phyloP scores from a whole-genome alignment of 1,140 invertebrate genomes.

The Asobara japonica region DNA sequence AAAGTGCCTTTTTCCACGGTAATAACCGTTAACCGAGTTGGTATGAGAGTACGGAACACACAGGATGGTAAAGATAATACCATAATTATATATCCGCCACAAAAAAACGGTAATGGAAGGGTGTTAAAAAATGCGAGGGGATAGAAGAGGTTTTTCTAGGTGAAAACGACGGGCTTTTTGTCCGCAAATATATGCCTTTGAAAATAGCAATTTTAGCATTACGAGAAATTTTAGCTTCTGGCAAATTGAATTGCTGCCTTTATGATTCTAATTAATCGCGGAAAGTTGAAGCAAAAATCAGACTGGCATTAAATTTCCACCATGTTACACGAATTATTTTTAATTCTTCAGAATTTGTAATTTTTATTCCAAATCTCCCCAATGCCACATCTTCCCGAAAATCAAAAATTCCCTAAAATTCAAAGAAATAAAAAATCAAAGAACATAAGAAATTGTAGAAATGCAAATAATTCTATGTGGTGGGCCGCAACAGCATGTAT shows the following conservation, averaged over 20 bases:
- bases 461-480: no score
- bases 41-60: not conserved
- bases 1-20: constrained; percentile 2
- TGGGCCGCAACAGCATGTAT: no score
- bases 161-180: not conserved
- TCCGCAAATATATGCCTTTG: not conserved
- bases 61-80: constrained; percentile 11
- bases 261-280: no score
- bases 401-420: no score
- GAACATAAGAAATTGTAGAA: no score
- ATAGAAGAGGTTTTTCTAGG: not conserved
- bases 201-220: not conserved
- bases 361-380: no score
- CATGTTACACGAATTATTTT: no score
- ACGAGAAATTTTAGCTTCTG: not conserved
- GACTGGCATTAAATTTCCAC: no score
- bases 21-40: constrained; percentile 10
- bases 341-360: no score
- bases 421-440: no score
- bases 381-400: no score
- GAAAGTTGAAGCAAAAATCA: no score
- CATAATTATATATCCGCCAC: constrained; percentile 1
- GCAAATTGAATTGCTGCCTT: not conserved
- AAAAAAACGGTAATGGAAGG: not conserved
- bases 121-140: not conserved